Conservation (phyloP, 1,140 invertebrate species). For the Megalopta genalis region DNA sequence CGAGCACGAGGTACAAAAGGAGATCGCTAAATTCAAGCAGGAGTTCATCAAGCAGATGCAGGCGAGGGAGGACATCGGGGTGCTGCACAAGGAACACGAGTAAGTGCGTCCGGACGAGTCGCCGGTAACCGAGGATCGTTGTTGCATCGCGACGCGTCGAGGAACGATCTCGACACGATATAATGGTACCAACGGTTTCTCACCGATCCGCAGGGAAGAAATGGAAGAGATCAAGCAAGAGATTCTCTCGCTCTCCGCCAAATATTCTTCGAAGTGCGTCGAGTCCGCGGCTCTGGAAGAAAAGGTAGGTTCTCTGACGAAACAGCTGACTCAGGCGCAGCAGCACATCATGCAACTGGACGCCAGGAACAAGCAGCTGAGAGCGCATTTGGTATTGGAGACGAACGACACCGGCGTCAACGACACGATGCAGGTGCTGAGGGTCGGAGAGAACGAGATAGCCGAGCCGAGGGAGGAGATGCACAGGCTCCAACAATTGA, state of each 20-base stretch:
- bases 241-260: constrained; percentile 92
- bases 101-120: constrained; percentile 67
- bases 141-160: too few relatives aligned
- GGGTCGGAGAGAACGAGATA: constrained; percentile 75
- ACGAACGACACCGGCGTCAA: constrained; percentile 72
- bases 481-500: constrained; percentile 76
- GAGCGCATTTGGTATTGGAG: constrained; percentile 86
- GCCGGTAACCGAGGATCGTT: too few relatives aligned
- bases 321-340: constrained; percentile 89
- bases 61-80: constrained; percentile 81
- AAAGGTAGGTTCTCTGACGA: constrained; percentile 87
- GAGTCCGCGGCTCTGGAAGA: constrained; percentile 93
- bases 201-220: constrained; percentile 83
- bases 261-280: constrained; percentile 94
- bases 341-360: constrained; percentile 90
- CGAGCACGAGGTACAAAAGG: constrained; percentile 92
- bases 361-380: constrained; percentile 87
- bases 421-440: constrained; percentile 73
- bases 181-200: not conserved
- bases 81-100: constrained; percentile 83
- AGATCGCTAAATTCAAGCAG: constrained; percentile 92
- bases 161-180: too few relatives aligned
- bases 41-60: constrained; percentile 89
- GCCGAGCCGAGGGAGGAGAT: constrained; percentile 77
- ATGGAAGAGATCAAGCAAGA: constrained; percentile 92